Evolutionary conservation across 1,140 invertebrate genomes (phyloP).

Genomic region (Trichogramma pretiosum): DNA sequence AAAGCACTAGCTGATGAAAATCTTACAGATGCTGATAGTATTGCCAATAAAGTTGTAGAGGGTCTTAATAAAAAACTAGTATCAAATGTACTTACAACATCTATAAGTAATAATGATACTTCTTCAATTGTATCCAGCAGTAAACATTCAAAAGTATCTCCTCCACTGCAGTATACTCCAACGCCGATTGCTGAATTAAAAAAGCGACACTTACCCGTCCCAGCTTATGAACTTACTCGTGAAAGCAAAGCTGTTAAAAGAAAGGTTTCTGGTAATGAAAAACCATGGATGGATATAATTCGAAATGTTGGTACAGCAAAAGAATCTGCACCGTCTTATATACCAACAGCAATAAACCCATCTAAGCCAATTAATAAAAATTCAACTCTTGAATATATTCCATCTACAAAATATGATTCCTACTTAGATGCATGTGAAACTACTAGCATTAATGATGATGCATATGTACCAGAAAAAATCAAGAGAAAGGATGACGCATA

Average conservation of each 20-base stretch:
- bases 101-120: not conserved
- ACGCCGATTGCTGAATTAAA: slow-evolving; percentile 54
- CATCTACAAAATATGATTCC: slow-evolving; percentile 30
- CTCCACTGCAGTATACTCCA: slow-evolving; percentile 50
- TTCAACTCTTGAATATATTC: slow-evolving; percentile 27
- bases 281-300: slow-evolving; percentile 30
- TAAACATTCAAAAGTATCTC: slow-evolving; percentile 9
- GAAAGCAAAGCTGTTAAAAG: slow-evolving; percentile 41
- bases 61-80: slow-evolving; percentile 36
- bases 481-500: slow-evolving; percentile 34
- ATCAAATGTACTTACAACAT: slow-evolving; percentile 19
- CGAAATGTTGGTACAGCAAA: slow-evolving; percentile 25
- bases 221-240: slow-evolving; percentile 38
- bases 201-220: slow-evolving; percentile 44
- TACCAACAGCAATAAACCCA: slow-evolving; percentile 33
- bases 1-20: slow-evolving; percentile 42
- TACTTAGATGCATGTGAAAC: slow-evolving; percentile 29
- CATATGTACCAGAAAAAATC: slow-evolving; percentile 28
- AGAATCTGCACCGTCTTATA: slow-evolving; percentile 31
- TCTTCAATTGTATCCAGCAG: slow-evolving; percentile 18
- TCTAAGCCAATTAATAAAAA: slow-evolving; percentile 14
- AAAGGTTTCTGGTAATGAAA: slow-evolving; percentile 32
- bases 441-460: slow-evolving; percentile 26
- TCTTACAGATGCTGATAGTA: slow-evolving; percentile 35
- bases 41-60: slow-evolving; percentile 42